phyloP scores from a whole-genome alignment of 1,140 invertebrate genomes.

The Pogonomyrmex californicus region DNA sequence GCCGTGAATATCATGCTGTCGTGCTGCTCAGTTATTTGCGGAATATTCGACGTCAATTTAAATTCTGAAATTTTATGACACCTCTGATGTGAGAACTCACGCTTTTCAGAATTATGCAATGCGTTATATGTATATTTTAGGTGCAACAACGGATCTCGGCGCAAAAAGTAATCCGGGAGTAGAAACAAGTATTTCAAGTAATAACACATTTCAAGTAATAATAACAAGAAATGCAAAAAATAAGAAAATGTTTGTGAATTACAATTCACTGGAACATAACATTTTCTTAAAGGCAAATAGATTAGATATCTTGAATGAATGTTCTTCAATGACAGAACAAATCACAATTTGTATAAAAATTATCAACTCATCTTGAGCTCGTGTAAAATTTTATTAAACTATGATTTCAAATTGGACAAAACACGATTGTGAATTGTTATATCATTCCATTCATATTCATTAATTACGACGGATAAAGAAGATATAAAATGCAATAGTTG shows the following conservation, averaged over 20 bases:
- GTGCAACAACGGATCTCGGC: neutral
- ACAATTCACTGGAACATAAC: slow-evolving; percentile 5
- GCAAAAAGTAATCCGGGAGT: neutral
- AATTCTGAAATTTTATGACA: slow-evolving; percentile 71
- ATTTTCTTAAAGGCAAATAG: neutral
- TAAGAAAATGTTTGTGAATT: neutral
- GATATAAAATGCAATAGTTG: neutral
- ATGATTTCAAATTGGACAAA: slow-evolving; percentile 36
- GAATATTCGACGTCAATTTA: slow-evolving; percentile 64
- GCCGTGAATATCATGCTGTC: slow-evolving; percentile 22
- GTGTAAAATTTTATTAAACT: slow-evolving; percentile 55
- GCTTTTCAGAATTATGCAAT: slow-evolving; percentile 34
- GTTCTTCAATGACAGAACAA: slow-evolving; percentile 26
- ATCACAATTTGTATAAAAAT: slow-evolving; percentile 46
- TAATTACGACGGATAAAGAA: neutral
- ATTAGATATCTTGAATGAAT: slow-evolving; percentile 24
- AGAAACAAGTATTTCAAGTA: neutral
- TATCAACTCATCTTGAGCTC: slow-evolving; percentile 34
- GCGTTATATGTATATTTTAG: slow-evolving; percentile 41
- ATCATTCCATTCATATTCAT: slow-evolving; percentile 14
- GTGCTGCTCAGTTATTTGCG: slow-evolving; percentile 58
- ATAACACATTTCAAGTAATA: neutral
- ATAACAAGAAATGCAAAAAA: neutral
- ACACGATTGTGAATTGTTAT: neutral
- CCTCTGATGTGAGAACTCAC: slow-evolving; percentile 6